phyloP scores from a whole-genome alignment of 2,888 invertebrate genomes.

The Pyrgus malvae region DNA sequence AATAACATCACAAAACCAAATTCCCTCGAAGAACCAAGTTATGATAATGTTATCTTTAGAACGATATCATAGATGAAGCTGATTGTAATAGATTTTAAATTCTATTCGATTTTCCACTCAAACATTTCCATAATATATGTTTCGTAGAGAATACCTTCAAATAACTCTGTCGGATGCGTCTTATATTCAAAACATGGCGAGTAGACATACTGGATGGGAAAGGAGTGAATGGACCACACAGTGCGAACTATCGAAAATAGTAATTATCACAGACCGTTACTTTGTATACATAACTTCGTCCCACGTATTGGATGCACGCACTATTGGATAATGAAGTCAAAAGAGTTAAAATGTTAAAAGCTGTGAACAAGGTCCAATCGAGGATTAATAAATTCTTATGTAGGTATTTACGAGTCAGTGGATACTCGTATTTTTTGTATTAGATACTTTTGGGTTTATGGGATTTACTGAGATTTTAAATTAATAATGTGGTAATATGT shows the following conservation, averaged over 20 bases:
- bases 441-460: no score
- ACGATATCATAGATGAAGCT: slow-evolving; percentile 35
- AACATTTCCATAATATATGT: slow-evolving; percentile 41
- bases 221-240: slow-evolving; percentile 37
- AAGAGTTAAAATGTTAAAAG: no score
- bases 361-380: no score
- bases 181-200: slow-evolving; percentile 35
- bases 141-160: slow-evolving; percentile 38
- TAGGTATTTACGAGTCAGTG: no score
- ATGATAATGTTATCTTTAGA: slow-evolving; percentile 37
- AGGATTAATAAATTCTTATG: no score
- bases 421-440: no score
- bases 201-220: slow-evolving; percentile 31
- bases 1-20: slow-evolving; percentile 31
- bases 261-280: slow-evolving; percentile 37
- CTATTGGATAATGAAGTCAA: background rate
- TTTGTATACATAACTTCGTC: slow-evolving; percentile 31
- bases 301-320: slow-evolving; percentile 28
- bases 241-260: slow-evolving; percentile 18
- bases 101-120: slow-evolving; percentile 37
- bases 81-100: slow-evolving; percentile 40
- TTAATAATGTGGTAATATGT: no score
- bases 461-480: no score
- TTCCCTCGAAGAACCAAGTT: slow-evolving; percentile 26
- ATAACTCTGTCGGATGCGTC: slow-evolving; percentile 35